Base-by-base conservation (phyloP, 1,140 invertebrate genomes). In the Bombus waltoni region DNA sequence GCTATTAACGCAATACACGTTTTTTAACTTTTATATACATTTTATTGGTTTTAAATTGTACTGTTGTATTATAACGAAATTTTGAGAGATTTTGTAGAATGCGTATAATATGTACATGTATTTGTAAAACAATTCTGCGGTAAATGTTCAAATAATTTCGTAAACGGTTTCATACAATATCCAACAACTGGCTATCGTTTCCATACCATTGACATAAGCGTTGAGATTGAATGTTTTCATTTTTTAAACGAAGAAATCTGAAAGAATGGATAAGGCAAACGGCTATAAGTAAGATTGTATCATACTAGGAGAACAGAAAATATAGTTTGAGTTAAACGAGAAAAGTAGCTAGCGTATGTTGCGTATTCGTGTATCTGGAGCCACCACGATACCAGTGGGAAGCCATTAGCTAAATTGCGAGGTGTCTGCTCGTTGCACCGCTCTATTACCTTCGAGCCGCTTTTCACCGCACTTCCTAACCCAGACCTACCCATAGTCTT, bases 391-490 rank as follows among this genome's bases (percentile, higher is more conserved):
- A 92, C 90, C 91, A 90, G 91, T 90, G 92, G 91, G 93, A 94
- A 91, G 90, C 94, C 93, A 94, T 94, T 94, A 94, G 92, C 94
- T 91, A 94, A 94, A 94, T 94, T 94, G 93, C 93, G 91, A 93
- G 93, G 92, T 93, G 94, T 94, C 93, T 94, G 92, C 93, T 93
- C 92, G 93, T 93, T 93, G 93, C 93, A 93, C 90, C 92, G 93
- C 91, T 94, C 92, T 94, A 94, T 94, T 94, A 94, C 93, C 92
- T 93, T 90, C 91, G 59, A 83, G 81, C 66, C 75, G 66, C 75
- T 84, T 74, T 79, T 77, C 68, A 87, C 35, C 68, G 53, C 40
- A 44, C 59, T 40, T 85, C 70, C 72, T 66, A 71, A 57, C 40
- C 53, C 38, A 62, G 40, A 32, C 53, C 40, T 82, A 44, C 32